Evolutionary conservation across 2,113 vertebrate genomes (phyloP).

Genomic region (Leiothrix lutea): DNA sequence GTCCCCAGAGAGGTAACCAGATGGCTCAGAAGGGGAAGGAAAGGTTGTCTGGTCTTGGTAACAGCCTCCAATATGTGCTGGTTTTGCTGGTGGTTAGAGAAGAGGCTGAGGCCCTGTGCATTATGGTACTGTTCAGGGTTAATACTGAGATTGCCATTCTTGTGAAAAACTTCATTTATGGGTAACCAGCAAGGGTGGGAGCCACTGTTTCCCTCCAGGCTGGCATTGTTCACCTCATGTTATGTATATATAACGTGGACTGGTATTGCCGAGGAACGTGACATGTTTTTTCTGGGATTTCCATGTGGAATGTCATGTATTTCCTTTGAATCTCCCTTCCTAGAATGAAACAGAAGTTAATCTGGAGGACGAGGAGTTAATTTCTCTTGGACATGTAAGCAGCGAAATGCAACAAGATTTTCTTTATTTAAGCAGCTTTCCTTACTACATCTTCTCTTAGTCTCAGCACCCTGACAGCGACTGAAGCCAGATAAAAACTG

Average conservation of each 20-base stretch:
- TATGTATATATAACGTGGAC: not conserved
- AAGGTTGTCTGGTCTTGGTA: not conserved
- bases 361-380: not conserved
- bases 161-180: not conserved
- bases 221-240: not conserved
- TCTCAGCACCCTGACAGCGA: not conserved
- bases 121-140: not conserved
- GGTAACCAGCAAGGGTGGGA: not conserved
- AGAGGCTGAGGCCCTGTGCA: not conserved
- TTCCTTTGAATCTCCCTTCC: slow-evolving; percentile 36
- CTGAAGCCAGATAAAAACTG: not conserved
- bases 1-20: not conserved
- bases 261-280: not conserved
- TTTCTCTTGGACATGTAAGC: not conserved
- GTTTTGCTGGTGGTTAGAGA: not conserved
- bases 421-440: not conserved
- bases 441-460: not conserved
- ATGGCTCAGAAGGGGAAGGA: not conserved
- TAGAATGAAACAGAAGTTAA: not conserved
- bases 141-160: fast-evolving
- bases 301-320: slow-evolving; percentile 48
- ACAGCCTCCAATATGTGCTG: not conserved
- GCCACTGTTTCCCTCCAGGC: not conserved
- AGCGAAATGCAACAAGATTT: not conserved
- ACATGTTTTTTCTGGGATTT: slow-evolving; percentile 32